Evolutionary conservation across 2,113 vertebrate species (phyloP), one percentile per base, ranked within the genome.

Genomic region (Ivindomyrus marchei): DNA sequence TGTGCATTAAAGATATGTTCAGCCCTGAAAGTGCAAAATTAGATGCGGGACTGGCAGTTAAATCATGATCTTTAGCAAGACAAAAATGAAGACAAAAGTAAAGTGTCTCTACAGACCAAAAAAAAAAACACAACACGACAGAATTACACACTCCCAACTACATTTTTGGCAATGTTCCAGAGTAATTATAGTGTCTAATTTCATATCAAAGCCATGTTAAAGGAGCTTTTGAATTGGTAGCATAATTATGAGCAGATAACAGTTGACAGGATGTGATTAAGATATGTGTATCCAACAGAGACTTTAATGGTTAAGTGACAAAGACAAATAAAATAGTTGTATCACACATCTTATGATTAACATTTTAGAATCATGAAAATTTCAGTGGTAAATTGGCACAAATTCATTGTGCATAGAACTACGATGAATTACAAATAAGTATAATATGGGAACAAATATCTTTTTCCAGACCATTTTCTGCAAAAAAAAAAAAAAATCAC

Each of bases 131-230:
- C 58, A 31, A 31, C 1, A n/a, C 6, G 83, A 86, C 56, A 70
- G 36, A 85, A 89, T 84, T 87, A 90, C 62, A 86, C 36, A 66
- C 9, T 83, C 31, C 62, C 66, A 42, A 77, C 58, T 62, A 49
- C 42, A n/a, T 89, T 62, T 89, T 31, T 89, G 89, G 89, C 89
- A 42, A 53, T 31, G 45, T 50, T 90, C 83, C 89, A 90, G 89
- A 85, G 42, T 90, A 90, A 90, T 90, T 90, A 87, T n/a, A 66
- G 84, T 85, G 83, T 50, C 89, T 66, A 85, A 90, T 90, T 87
- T 90, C 84, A 90, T 90, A 56, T 87, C 80, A 19, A 42, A 87
- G 83, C 50, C 19, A 50, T 85, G 27, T 83, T 52, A 89, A 53
- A 53, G 88, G 36, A 56, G 70, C 36, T 49, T 39, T 36, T 52